Evolutionary conservation across 2,113 vertebrate genomes (phyloP), one percentile per base, ranked within the genome.

Genomic region (Tilapia sparmanii): DNA sequence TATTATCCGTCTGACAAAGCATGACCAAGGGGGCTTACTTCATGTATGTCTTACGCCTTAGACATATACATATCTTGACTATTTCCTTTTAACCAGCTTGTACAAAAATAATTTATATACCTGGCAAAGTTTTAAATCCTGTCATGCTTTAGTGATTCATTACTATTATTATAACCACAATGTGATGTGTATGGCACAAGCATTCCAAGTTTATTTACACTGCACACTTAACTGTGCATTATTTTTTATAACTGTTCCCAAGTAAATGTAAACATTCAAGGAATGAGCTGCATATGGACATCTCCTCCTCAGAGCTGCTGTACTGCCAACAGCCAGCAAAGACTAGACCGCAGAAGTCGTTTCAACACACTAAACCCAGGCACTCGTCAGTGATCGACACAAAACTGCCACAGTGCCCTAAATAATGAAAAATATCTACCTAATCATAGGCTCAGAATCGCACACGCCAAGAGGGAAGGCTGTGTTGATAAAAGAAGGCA

Each of bases 201-300:
- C 47, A 63, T 68, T 59, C 53, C 18, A 81, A 42, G 87, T 71
- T 87, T 40, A 76, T 88, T 63, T 80, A 86, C 82, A 85, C 86
- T 78, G 84, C 90, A 83, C 84, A 68, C 42, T 38, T 52, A 12
- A 50, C 59, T 85, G 63, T 87, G 84, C 86, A 88, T 63, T 66
- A 33, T 86, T 76, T 76, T 68, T 12, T 59, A 79, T 63, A 83
- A 87, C 86, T 57, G 29, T 13, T 55, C 52, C 50, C 10, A 5
- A 76, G 82, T 83, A 81, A 90, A 89, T 92, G 92, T 94, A 91
- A 94, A 95, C 92, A 93, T 81, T 89, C 50, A 63, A 73, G 24
- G 82, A 52, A 83, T 80, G 66, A 79, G 79, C 15, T 84, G 83
- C 80, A 61, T 61, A 2, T 90, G 83, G 86, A 81, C 85, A 81